phyloP scores from a whole-genome alignment of 2,888 invertebrate species.

The Blera fallax region DNA sequence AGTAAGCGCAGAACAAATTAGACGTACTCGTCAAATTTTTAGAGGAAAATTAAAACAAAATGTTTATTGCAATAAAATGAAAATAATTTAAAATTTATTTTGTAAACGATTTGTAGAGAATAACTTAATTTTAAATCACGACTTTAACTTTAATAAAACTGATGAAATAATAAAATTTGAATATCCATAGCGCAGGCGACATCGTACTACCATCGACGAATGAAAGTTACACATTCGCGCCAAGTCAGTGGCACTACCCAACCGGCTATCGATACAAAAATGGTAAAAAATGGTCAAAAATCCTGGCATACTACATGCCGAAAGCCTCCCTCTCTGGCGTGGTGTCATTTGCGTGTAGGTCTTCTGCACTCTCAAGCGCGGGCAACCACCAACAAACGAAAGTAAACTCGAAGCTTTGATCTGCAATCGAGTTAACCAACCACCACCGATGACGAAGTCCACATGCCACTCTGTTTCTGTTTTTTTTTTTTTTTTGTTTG shows the following conservation, averaged over 20 bases:
- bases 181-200: background rate
- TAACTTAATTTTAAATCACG: background rate
- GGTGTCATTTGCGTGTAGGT: background rate
- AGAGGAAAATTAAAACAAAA: background rate
- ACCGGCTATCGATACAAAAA: constrained; percentile 49
- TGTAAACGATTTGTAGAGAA: background rate
- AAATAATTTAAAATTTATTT: background rate
- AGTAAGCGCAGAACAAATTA: too few species aligned
- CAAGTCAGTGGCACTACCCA: constrained; percentile 20
- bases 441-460: constrained; percentile 36
- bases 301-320: constrained; percentile 11
- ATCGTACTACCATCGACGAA: constrained; percentile 22
- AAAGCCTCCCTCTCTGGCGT: constrained; percentile 40
- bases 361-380: constrained; percentile 5
- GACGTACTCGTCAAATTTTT: too few species aligned
- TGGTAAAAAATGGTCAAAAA: constrained; percentile 45
- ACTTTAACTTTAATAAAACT: constrained; percentile 20
- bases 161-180: constrained; percentile 22
- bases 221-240: constrained; percentile 31
- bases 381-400: constrained; percentile 42
- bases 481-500: background rate
- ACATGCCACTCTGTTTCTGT: constrained; percentile 2
- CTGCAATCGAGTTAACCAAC: constrained; percentile 30
- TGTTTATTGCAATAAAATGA: background rate
- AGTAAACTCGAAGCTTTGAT: constrained; percentile 56